Base-by-base conservation (phyloP, 2,113 vertebrate species). In the Pelecanus crispus region DNA sequence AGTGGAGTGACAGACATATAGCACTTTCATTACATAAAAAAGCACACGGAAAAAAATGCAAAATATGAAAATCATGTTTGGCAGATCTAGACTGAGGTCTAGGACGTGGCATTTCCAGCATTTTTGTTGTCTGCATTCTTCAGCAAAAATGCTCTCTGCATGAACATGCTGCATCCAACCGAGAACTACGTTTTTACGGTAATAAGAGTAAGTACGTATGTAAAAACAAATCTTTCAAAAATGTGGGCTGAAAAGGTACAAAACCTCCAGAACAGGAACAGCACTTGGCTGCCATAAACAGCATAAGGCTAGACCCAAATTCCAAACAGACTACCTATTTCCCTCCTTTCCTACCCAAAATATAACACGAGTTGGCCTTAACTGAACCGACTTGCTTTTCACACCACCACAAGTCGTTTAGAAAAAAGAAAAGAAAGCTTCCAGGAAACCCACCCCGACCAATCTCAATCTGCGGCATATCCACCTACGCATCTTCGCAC, bases 31-130 rank as follows among this genome's bases (percentile, higher is more conserved):
- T 82, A 61, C 78, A 72, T 47, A 29, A 44, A 36, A 78, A 55
- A 72, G n/a, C n/a, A n/a, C n/a, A n/a, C n/a, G n/a, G 58, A 71
- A 93, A 92, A 93, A 92, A 94, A 95, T 91, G 94, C 1, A n/a
- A 94, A 90, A 40, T 96, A 96, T 82, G 93, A 95, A 90, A 86
- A 94, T 94, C 86, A 89, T 81, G 79, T 96, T 92, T 95, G 94
- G 96, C 85, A 91, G 89, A 88, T 49, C 40, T 10, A 70, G 92
- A 45, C 28, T 10, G 70, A 96, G 88, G 90, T 85, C 90, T 95
- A 68, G 81, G 85, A 93, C 62, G 36, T 87, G 85, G 90, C 95
- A 86, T 78, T 90, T 92, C 7, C 89, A 90, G 63, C 85, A 90
- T 88, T 94, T 97, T 85, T 96, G 80, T 62, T 88, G 93, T 90